phyloP scores from a whole-genome alignment of 1,140 invertebrate species.

The Drosophila paulistorum region DNA sequence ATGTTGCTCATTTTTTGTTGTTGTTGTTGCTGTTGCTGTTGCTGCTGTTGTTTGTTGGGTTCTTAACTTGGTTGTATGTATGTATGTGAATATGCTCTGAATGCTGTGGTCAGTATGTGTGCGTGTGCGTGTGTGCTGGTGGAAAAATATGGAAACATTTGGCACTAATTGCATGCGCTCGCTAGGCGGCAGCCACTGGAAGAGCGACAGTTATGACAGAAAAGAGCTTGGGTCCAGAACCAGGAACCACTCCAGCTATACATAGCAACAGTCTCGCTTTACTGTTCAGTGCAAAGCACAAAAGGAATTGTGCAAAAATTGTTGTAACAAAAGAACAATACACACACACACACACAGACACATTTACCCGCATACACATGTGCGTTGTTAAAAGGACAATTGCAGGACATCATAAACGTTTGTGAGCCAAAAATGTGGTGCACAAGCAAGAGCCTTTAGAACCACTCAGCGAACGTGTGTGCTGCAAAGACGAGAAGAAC shows the following conservation, averaged over 20 bases:
- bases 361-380: conserved; percentile 14
- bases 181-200: conserved; percentile 52
- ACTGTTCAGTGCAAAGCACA: conserved; percentile 56
- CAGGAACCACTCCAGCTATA: not conserved
- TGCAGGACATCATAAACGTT: conserved; percentile 77
- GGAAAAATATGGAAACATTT: conserved; percentile 80
- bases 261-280: conserved; percentile 10
- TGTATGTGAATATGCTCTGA: conserved; percentile 31
- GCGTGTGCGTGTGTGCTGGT: conserved; percentile 31
- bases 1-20: conserved; percentile 73
- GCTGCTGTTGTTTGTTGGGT: conserved; percentile 21
- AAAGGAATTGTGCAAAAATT: conserved; percentile 80
- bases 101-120: conserved; percentile 53
- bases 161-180: conserved; percentile 80
- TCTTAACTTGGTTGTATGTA: conserved; percentile 3
- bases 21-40: conserved; percentile 12
- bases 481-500: conserved; percentile 24
- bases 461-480: conserved; percentile 20
- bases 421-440: conserved; percentile 34
- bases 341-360: conserved; percentile 43
- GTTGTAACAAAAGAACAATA: conserved; percentile 77
- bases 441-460: not conserved
- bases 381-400: conserved; percentile 68
- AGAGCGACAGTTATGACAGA: conserved; percentile 79
- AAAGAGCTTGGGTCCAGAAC: conserved; percentile 22